Conservation (phyloP, 2,888 invertebrate genomes). For the Drosophila glabriapex region DNA sequence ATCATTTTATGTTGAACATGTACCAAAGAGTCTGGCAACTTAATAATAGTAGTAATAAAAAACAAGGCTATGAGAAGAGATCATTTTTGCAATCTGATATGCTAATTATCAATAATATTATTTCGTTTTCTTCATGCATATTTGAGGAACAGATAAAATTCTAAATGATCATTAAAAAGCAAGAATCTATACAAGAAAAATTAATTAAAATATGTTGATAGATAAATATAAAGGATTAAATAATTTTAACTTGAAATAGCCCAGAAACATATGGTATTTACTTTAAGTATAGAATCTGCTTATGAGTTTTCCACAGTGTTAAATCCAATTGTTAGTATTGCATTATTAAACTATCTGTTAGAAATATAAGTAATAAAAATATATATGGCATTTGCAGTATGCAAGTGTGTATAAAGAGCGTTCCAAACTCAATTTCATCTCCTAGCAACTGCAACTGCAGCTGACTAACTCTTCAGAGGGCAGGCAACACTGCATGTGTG, state of each 20-base stretch:
- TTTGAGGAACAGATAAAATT: background rate
- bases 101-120: background rate
- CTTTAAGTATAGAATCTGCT: background rate
- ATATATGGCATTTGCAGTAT: background rate
- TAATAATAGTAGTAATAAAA: background rate
- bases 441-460: slow-evolving; percentile 20
- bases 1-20: background rate
- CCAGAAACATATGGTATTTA: background rate
- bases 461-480: slow-evolving; percentile 45
- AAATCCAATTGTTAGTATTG: background rate
- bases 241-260: background rate
- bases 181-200: background rate
- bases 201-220: background rate
- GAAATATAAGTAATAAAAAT: background rate
- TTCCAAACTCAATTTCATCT: slow-evolving; percentile 13
- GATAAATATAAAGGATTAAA: background rate
- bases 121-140: background rate
- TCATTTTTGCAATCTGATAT: background rate
- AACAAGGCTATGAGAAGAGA: rapidly evolving
- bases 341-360: background rate
- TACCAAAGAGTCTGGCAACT: background rate
- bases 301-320: background rate
- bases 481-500: slow-evolving; percentile 18
- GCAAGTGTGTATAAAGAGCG: background rate
- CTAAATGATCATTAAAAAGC: background rate